Base-by-base conservation (phyloP, 1,140 invertebrate genomes). In the Neodiprion virginianus region DNA sequence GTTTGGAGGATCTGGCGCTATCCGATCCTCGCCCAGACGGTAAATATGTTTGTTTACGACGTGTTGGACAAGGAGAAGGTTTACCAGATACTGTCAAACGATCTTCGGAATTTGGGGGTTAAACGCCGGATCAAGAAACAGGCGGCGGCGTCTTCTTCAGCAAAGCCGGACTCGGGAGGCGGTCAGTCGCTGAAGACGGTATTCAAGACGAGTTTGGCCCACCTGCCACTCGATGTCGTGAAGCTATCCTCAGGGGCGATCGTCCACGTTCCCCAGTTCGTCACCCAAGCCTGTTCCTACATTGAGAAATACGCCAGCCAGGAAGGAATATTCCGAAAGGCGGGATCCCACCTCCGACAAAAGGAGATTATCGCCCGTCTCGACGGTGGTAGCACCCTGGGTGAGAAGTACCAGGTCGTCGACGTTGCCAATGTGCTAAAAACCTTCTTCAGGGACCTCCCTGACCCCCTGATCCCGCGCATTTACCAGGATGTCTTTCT, bases 261-360 rank as follows among this genome's bases (percentile, higher is more conserved):
- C 79, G 88, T 95, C 65, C 90, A 93, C 84, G 90, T 96, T 12
- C 95, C 95, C n/a, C 89, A 90, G 78, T 93, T 96, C 83, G 90
- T 97, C 1, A 91, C 92, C 77, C 92, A 95, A 82, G 91, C 94
- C 77, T 92, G 93, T 78, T 88, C 90, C 23, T 91, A 92, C 81
- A 90, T 96, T 72, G 86, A 92, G 68, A 86, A 91, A 47, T 90
- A 94, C 85, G 89, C 93, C 48, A 90, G 91, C 50, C 91, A 92
- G 40, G 95, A 96, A 84, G 96, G 96, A 4, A 86, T 97, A 65
- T 97, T 97, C 82, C 89, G 96, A 48, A 96, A 96, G 88, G 94
- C 94, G 76, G 95, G 95, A 4, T 95, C 95, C 12, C 91, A 95
- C 75, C 89, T 90, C 68, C 90, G 95, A 78, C 95, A 96, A 85